These are phyloP conservation scores for Lordiphosa andalusiaca DNA, from an alignment of 2,888 invertebrate species.

Conservation along the genomic window DNA sequence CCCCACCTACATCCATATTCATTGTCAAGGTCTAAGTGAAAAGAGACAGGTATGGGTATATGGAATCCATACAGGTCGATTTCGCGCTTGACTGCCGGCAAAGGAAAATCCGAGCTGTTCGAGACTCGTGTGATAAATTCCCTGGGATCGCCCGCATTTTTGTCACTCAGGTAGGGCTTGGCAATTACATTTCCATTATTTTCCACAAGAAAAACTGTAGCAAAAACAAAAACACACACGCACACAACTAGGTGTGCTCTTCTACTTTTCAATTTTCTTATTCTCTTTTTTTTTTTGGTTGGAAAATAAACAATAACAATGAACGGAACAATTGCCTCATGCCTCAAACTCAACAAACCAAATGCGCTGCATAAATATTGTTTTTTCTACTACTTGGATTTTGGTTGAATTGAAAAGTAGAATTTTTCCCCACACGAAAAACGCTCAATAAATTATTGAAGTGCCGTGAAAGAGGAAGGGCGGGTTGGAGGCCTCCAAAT, in stretches of 20 bases:
- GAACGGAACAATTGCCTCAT: slow-evolving; percentile 36
- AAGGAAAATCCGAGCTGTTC: slow-evolving; percentile 8
- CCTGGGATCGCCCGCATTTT: slow-evolving; percentile 33
- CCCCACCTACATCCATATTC: slow-evolving; percentile 6
- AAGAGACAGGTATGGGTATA: slow-evolving; percentile 6
- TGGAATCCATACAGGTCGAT: slow-evolving; percentile 17
- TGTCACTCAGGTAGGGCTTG: slow-evolving; percentile 27
- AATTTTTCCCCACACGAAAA: slow-evolving; percentile 28
- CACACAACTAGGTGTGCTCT: slow-evolving; percentile 8
- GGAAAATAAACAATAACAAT: slow-evolving; percentile 61
- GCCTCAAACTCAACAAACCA: slow-evolving; percentile 33
- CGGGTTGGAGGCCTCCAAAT: slow-evolving; percentile 24
- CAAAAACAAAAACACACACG: slow-evolving; percentile 17
- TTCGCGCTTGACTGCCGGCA: slow-evolving; percentile 26
- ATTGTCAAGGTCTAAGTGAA: slow-evolving; percentile 5
- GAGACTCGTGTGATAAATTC: slow-evolving; percentile 41
- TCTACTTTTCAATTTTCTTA: slow-evolving; percentile 2
- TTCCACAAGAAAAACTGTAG: slow-evolving; percentile 19
- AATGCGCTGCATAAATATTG: slow-evolving; percentile 63
- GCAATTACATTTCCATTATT: slow-evolving; percentile 52
- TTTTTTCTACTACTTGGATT: slow-evolving; percentile 50
- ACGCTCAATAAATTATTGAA: slow-evolving; percentile 66
- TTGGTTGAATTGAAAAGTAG: slow-evolving; percentile 29
- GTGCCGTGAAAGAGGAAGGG: slow-evolving; percentile 29
- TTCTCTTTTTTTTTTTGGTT: slow-evolving; percentile 39